phyloP scores from a whole-genome alignment of 2,888 invertebrate species.

The Caenorhabditis panamensis region DNA sequence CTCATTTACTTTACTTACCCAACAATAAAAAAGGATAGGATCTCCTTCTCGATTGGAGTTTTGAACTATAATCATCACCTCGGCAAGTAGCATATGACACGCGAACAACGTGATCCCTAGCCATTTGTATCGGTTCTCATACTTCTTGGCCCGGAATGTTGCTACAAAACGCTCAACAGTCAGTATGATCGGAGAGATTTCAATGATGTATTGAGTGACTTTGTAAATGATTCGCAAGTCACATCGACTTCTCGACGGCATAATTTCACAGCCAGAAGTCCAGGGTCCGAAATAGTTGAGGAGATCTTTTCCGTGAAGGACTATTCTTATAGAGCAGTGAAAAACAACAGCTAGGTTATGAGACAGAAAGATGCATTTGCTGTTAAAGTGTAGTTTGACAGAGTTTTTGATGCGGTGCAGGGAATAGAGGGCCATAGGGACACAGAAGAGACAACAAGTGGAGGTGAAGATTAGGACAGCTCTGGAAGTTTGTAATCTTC shows the following conservation, averaged over 20 bases:
- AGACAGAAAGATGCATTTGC: constrained; percentile 34
- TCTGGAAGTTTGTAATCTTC: constrained; percentile 14
- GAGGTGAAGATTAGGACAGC: constrained; percentile 1
- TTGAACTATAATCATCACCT: constrained; percentile 12
- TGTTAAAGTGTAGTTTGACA: constrained; percentile 46
- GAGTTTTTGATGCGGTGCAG: constrained; percentile 15
- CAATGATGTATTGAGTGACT: constrained; percentile 21
- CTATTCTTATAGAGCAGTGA: constrained; percentile 23
- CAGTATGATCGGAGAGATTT: constrained; percentile 36
- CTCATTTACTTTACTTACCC: no score
- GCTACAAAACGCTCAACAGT: constrained; percentile 43
- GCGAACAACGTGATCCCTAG: constrained; percentile 6
- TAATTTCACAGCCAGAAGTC: constrained; percentile 41
- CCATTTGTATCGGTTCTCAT: constrained; percentile 39
- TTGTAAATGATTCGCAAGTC: constrained; percentile 29
- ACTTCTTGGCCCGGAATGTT: constrained; percentile 21
- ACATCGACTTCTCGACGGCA: constrained; percentile 42
- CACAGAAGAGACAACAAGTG: constrained; percentile 16
- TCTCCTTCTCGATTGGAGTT: not conserved
- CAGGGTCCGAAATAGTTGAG: constrained; percentile 30
- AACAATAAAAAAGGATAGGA: constrained; percentile 38
- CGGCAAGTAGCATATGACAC: constrained; percentile 13
- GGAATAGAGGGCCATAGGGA: constrained; percentile 21
- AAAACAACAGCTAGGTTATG: constrained; percentile 38
- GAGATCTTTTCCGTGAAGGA: constrained; percentile 44